These are phyloP conservation scores for Euclidia mi DNA, from an alignment of 2,888 invertebrate species.

Conservation along the genomic window DNA sequence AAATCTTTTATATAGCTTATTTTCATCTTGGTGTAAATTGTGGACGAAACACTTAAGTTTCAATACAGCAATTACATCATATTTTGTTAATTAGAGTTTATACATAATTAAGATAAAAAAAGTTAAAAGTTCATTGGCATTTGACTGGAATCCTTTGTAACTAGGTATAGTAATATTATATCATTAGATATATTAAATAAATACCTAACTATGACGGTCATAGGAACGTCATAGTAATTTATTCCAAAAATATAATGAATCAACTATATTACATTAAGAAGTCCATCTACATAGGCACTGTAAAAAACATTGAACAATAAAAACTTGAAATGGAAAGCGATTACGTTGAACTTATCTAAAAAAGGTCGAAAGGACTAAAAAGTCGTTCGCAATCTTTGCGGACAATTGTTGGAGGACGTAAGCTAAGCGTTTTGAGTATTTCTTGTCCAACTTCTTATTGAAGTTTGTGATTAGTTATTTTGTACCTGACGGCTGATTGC, in stretches of 20 bases:
- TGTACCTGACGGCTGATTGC: background rate
- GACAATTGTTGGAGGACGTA: slow-evolving; percentile 17
- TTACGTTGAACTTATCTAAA: slow-evolving; percentile 41
- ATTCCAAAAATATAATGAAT: background rate
- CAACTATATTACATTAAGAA: background rate
- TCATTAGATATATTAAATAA: too few species aligned
- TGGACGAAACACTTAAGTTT: too few species aligned
- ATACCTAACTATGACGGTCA: too few species aligned
- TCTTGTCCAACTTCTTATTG: slow-evolving; percentile 18
- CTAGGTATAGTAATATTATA: too few species aligned
- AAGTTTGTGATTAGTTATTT: slow-evolving; percentile 27
- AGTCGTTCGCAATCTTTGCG: slow-evolving; percentile 28
- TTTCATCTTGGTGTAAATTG: too few species aligned
- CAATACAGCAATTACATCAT: too few species aligned
- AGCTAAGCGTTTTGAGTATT: slow-evolving; percentile 21
- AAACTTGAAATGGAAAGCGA: slow-evolving; percentile 50
- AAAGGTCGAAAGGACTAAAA: slow-evolving; percentile 33
- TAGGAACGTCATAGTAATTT: too few species aligned
- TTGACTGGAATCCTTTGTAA: too few species aligned
- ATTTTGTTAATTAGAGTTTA: too few species aligned
- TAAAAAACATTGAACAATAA: slow-evolving; percentile 46
- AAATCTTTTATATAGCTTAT: too few species aligned
- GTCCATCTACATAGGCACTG: slow-evolving; percentile 20
- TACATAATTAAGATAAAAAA: too few species aligned
- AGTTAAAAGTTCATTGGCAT: too few species aligned